phyloP scores from a whole-genome alignment of 2,888 invertebrate species.

The Nephrotoma guestfalica region DNA sequence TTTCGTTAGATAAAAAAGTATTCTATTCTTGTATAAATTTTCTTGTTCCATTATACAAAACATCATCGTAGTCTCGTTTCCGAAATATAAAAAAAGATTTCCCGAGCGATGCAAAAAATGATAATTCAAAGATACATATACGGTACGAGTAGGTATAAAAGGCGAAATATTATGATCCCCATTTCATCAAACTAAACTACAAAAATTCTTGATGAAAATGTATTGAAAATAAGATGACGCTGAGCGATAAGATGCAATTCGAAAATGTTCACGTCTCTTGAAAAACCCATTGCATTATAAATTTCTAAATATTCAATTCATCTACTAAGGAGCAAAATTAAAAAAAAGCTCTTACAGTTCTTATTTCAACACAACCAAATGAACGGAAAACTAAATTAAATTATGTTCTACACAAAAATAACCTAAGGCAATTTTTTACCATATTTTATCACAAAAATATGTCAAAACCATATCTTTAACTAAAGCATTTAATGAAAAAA shows the following conservation, averaged over 20 bases:
- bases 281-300: background rate
- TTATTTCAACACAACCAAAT: background rate
- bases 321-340: background rate
- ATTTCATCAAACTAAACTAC: background rate
- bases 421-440: background rate
- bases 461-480: background rate
- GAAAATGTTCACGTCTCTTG: background rate
- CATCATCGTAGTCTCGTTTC: no score
- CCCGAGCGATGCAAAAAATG: no score
- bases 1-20: background rate
- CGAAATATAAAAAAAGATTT: no score
- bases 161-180: background rate
- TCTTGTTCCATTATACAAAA: background rate
- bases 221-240: background rate
- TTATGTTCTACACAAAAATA: background rate
- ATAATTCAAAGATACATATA: no score
- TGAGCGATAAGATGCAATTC: background rate
- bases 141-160: background rate
- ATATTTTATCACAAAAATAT: background rate
- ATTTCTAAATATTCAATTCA: background rate
- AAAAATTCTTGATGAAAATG: background rate
- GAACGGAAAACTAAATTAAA: background rate
- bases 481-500: background rate
- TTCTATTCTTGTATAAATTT: background rate
- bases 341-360: background rate